Percentiles rank a stretch among this genome's conserved stretches.
These are phyloP conservation scores for Lacanobia wlatinum DNA, from an alignment of 2,888 invertebrate genomes.

Conservation along the genomic window DNA sequence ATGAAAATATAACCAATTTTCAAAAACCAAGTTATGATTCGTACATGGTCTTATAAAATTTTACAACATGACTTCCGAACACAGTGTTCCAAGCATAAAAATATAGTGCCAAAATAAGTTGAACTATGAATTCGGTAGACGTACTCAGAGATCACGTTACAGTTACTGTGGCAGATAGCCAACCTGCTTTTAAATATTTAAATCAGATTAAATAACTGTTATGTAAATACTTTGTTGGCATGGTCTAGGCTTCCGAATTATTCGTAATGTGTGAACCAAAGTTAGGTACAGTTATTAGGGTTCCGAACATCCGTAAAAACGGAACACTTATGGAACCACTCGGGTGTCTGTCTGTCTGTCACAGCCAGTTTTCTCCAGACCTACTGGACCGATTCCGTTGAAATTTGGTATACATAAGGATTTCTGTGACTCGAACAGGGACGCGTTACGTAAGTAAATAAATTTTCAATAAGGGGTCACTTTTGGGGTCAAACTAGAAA, in stretches of 20 bases:
- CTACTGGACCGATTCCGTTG: no score
- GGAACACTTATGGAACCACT: no score
- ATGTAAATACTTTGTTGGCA: slow-evolving; percentile 24
- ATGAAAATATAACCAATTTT: slow-evolving; percentile 29
- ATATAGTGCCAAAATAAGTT: slow-evolving; percentile 34
- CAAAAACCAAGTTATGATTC: slow-evolving; percentile 12
- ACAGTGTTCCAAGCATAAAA: slow-evolving; percentile 22
- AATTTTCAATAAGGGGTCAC: no score
- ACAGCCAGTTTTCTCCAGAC: no score
- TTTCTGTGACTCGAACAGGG: no score
- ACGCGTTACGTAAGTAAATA: no score
- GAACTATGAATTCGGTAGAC: slow-evolving; percentile 44
- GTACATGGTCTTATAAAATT: slow-evolving; percentile 34
- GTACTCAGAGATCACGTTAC: neutral
- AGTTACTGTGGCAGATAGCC: slow-evolving; percentile 50
- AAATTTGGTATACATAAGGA: no score
- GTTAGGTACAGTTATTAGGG: no score
- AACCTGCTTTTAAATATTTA: slow-evolving; percentile 56
- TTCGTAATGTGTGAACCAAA: neutral
- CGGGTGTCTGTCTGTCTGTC: no score
- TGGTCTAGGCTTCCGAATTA: slow-evolving; percentile 29
- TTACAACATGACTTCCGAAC: slow-evolving; percentile 12
- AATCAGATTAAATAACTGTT: slow-evolving; percentile 60
- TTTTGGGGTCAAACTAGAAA: no score
- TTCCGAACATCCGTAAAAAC: no score